Conservation (phyloP, 2,113 vertebrate genomes). For the Zosterops pallidus region DNA sequence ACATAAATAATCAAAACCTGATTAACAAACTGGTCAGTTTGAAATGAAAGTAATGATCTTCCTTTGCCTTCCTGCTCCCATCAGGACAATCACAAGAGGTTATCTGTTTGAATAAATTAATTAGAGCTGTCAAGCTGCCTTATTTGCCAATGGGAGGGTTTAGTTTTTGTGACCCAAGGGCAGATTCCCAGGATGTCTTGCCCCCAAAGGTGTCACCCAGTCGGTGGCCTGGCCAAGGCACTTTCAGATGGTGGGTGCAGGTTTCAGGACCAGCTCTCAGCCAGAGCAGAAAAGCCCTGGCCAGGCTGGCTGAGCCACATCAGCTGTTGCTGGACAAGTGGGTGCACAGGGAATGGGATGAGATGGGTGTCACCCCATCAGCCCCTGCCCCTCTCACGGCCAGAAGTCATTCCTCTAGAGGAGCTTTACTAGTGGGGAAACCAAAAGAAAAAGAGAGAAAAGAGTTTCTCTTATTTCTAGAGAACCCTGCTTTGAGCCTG, state of each 20-base stretch:
- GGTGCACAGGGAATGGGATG: accelerated
- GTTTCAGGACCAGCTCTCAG: not conserved
- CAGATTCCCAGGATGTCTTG: not conserved
- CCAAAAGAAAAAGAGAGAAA: not conserved
- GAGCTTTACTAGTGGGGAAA: not conserved
- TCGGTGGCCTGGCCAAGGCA: accelerated
- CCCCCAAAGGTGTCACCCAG: not conserved
- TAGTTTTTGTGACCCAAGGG: not conserved
- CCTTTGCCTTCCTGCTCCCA: constrained; percentile 27
- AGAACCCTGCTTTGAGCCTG: not conserved
- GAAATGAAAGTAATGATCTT: constrained; percentile 40
- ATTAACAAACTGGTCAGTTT: constrained; percentile 43
- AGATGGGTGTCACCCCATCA: not conserved
- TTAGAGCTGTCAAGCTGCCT: not conserved
- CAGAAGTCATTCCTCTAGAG: not conserved
- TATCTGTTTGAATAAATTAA: constrained; percentile 43
- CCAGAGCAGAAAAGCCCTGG: not conserved
- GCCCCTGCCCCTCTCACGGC: not conserved
- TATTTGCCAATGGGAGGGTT: not conserved
- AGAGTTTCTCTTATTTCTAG: not conserved
- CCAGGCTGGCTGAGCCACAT: not conserved
- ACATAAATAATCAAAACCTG: constrained; percentile 39
- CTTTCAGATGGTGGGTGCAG: accelerated
- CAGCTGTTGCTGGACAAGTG: accelerated
- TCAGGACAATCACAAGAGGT: not conserved